Percentiles rank a stretch among this genome's conserved stretches.
phyloP scores from a whole-genome alignment of 2,113 vertebrate species.

The Chionomys nivalis region DNA sequence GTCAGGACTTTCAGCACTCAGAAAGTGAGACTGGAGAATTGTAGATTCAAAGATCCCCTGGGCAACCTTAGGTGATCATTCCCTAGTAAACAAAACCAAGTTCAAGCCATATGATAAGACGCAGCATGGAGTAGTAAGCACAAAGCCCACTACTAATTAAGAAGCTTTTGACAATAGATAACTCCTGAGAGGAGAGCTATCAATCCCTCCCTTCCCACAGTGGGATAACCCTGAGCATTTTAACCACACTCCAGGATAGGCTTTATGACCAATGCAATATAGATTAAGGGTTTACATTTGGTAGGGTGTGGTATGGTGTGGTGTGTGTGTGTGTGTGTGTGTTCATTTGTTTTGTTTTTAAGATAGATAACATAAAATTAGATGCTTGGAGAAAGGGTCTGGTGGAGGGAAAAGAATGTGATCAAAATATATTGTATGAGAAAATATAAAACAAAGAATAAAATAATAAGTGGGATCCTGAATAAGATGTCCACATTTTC shows the following conservation, averaged over 20 bases:
- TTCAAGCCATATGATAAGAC: not conserved
- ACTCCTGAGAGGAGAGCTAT: not conserved
- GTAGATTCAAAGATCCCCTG: not conserved
- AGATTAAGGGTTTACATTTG: not conserved
- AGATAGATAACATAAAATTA: not conserved
- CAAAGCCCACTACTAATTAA: not conserved
- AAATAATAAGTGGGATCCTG: not conserved
- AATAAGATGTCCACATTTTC: not conserved
- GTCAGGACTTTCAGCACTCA: not conserved
- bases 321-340: not conserved
- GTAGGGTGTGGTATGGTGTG: not conserved
- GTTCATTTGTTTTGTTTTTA: not conserved
- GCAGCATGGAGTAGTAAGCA: not conserved
- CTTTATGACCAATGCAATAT: not conserved
- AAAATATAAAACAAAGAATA: not conserved
- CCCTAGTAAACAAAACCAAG: not conserved
- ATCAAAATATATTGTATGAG: not conserved
- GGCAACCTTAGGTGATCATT: not conserved
- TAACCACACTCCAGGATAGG: not conserved
- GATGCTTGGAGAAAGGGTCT: not conserved
- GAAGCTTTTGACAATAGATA: not conserved
- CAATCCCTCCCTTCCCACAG: too few species aligned
- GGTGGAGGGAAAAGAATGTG: not conserved
- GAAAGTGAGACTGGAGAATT: not conserved
- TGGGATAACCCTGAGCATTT: not conserved